Conservation (phyloP, 2,888 invertebrate genomes). For the Pocota personata region DNA sequence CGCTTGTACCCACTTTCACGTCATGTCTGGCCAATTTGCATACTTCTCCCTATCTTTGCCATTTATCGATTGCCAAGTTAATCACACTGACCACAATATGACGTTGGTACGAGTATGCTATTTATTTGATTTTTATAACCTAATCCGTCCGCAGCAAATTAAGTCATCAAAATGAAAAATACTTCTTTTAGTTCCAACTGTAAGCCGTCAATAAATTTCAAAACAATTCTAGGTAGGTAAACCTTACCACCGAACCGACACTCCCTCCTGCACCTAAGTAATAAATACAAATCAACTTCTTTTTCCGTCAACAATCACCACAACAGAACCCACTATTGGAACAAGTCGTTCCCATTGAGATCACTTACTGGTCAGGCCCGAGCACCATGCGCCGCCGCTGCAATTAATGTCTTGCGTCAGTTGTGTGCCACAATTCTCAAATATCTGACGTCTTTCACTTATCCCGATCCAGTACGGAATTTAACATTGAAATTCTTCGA, state of each 20-base stretch:
- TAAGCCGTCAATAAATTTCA: constrained; percentile 4
- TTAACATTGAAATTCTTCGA: constrained; percentile 61
- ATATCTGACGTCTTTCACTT: constrained; percentile 19
- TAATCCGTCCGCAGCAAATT: neutral
- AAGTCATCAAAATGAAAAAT: constrained; percentile 28
- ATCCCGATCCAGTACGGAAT: constrained; percentile 3
- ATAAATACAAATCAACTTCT: constrained; percentile 34
- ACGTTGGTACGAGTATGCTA: neutral
- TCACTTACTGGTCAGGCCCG: constrained; percentile 19
- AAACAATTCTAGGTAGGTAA: constrained; percentile 11
- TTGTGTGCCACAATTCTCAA: neutral
- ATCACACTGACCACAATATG: neutral
- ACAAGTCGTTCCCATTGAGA: constrained; percentile 41
- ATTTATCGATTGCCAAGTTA: neutral
- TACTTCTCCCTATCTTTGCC: neutral
- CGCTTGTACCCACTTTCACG: neutral
- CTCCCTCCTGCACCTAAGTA: constrained; percentile 30
- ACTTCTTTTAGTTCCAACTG: neutral
- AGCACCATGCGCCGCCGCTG: neutral
- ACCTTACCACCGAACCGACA: neutral
- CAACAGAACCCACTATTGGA: neutral
- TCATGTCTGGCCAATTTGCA: neutral
- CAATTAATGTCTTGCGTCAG: constrained; percentile 23
- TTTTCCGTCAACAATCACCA: constrained; percentile 60
- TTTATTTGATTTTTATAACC: neutral